phyloP scores from a whole-genome alignment of 2,888 invertebrate species.

The Melikaiella ostensackeni region DNA sequence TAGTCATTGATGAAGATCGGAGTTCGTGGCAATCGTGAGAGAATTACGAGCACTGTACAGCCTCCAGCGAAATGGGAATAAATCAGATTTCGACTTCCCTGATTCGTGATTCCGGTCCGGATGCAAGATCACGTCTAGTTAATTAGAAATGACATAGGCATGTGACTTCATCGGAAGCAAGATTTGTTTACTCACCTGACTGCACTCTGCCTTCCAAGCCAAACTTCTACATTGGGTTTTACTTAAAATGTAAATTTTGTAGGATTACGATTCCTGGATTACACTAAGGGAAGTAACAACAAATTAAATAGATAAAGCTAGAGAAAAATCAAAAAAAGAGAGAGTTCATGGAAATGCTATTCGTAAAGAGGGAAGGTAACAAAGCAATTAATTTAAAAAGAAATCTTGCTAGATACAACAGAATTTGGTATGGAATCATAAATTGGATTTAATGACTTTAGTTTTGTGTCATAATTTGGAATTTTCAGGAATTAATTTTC shows the following conservation, averaged over 20 bases:
- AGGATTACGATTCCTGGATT: too few relatives aligned
- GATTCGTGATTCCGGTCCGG: conserved; percentile 45
- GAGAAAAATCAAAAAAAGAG: too few relatives aligned
- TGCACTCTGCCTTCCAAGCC: neutral
- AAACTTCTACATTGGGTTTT: neutral
- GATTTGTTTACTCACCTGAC: conserved; percentile 35
- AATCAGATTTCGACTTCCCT: conserved; percentile 54
- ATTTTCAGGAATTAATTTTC: too few relatives aligned
- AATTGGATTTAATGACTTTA: too few relatives aligned
- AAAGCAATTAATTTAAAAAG: too few relatives aligned
- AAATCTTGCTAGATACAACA: too few relatives aligned
- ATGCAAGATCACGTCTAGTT: conserved; percentile 53
- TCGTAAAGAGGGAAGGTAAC: too few relatives aligned
- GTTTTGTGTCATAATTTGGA: too few relatives aligned
- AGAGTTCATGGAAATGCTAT: too few relatives aligned
- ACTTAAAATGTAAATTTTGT: neutral
- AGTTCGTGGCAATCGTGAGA: conserved; percentile 49
- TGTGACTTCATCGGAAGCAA: conserved; percentile 36
- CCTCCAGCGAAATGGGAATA: conserved; percentile 51
- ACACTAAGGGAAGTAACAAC: too few relatives aligned
- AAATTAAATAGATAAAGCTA: too few relatives aligned
- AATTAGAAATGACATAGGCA: conserved; percentile 49
- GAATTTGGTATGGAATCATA: too few relatives aligned
- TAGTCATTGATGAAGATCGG: conserved; percentile 70
- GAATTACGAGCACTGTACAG: conserved; percentile 51